Evolutionary conservation across 2,113 vertebrate species (phyloP), one percentile per base, ranked within the genome.

Genomic region (Nansenia antarctica): DNA sequence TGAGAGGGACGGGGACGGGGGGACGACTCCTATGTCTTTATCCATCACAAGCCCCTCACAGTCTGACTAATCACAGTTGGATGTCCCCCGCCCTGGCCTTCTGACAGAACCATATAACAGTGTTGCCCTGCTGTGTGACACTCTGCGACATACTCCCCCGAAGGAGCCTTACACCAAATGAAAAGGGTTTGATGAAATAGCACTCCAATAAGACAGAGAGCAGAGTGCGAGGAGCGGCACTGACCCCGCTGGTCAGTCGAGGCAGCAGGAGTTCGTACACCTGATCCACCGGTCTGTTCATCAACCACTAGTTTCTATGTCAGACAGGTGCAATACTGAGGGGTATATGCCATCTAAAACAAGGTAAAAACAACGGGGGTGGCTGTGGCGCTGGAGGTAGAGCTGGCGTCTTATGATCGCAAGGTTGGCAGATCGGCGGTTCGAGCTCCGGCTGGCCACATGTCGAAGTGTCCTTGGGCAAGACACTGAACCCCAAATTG

Each of bases 81-180:
- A 15, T 15, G 55, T 31, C 11, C 27, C 58, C 58, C 9, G n/a
- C 8, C n/a, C 30, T 60, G 58, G 11, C 57, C 63, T 20, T 32
- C 66, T 62, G 71, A 78, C 73, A 60, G 61, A 57, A 29, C 69
- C 60, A 57, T 59, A 76, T 78, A 57, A 60, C 54, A 66, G 58
- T 18, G 15, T 20, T 42, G 62, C 24, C 14, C 18, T 11, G 6
- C n/a, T 39, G n/a, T 58, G 70, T 67, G 42, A 32, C 66, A 70
- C 58, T 31, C 45, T 31, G 24, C 68, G 61, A 72, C 67, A 72
- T 59, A 69, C 71, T 12, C 20, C 29, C 35, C 22, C 30, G 65
- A 27, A 57, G 57, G 65, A 63, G 69, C 55, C 69, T 47, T 7
- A 74, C 74, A 66, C 70, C 67, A 80, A 68, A 65, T 65, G 30